A percentile compares a stretch with the other conserved stretches of the same genome.
These are phyloP conservation scores for Pseudolaguvia tuberculata DNA, from an alignment of 2,113 vertebrate genomes.

Conservation along the genomic window DNA sequence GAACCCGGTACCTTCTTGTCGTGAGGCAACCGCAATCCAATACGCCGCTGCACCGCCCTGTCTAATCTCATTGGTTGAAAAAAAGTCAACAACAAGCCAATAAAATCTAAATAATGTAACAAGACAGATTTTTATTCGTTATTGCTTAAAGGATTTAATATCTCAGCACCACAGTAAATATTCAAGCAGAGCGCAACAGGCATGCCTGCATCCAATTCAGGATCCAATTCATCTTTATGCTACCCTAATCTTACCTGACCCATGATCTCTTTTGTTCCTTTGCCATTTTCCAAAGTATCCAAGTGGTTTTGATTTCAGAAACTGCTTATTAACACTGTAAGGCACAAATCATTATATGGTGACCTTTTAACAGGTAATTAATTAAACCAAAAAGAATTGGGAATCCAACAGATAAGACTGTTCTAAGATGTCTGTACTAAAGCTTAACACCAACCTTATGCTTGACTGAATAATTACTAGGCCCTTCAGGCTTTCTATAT, in stretches of 20 bases:
- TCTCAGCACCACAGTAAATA: neutral
- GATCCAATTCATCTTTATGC: neutral
- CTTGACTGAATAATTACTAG: neutral
- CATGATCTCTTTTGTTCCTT: neutral
- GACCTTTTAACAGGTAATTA: neutral
- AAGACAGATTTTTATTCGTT: neutral
- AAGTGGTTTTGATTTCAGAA: neutral
- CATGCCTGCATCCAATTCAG: neutral
- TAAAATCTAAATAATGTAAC: too few species aligned
- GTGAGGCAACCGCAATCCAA: too few species aligned
- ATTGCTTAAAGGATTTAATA: neutral
- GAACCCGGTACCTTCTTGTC: too few species aligned
- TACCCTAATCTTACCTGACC: neutral
- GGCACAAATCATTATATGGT: neutral
- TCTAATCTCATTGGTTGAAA: too few species aligned
- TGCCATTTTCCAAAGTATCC: neutral
- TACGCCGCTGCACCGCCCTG: too few species aligned
- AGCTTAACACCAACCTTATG: neutral
- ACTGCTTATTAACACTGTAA: neutral
- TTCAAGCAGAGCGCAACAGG: neutral
- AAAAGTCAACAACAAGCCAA: too few species aligned
- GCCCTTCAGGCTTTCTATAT: too few species aligned
- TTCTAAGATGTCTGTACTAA: neutral
- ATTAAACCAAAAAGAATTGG: neutral
- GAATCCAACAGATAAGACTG: neutral